Conservation (phyloP, 2,888 invertebrate genomes). For the Byasa hedistus region DNA sequence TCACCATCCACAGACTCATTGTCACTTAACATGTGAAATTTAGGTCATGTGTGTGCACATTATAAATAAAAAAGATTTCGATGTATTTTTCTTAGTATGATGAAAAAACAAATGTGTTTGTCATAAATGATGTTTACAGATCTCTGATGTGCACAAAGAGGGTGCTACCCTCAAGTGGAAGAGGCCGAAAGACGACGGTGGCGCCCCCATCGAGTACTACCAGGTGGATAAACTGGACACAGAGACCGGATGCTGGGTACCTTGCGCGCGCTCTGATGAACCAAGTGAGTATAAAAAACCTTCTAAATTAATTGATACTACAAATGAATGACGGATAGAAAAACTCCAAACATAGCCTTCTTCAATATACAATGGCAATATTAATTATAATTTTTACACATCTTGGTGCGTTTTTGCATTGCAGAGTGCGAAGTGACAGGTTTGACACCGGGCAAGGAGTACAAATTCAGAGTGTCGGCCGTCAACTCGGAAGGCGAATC, state of each 20-base stretch:
- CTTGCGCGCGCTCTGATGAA: constrained; percentile 90
- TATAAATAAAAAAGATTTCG: too few relatives aligned
- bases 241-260: constrained; percentile 93
- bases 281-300: constrained; percentile 79
- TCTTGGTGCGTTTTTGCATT: neutral
- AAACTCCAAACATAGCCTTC: too few relatives aligned
- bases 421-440: constrained; percentile 84
- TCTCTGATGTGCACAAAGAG: constrained; percentile 93
- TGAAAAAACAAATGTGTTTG: too few relatives aligned
- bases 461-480: constrained; percentile 97
- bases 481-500: constrained; percentile 98
- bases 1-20: too few relatives aligned
- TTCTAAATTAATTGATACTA: neutral
- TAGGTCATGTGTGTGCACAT: too few relatives aligned
- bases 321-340: too few relatives aligned
- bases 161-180: constrained; percentile 98
- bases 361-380: too few relatives aligned
- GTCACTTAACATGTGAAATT: too few relatives aligned
- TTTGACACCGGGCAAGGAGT: constrained; percentile 93
- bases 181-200: constrained; percentile 96
- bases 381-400: too few relatives aligned
- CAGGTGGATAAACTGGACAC: constrained; percentile 97
- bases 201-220: constrained; percentile 96
- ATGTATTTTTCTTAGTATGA: too few relatives aligned
- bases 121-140: constrained; percentile 43